Percentiles rank a stretch among this genome's conserved stretches.
These are phyloP conservation scores for Acropora yongei DNA, from an alignment of 64 coral and sea anemone genomes.

Conservation along the genomic window DNA sequence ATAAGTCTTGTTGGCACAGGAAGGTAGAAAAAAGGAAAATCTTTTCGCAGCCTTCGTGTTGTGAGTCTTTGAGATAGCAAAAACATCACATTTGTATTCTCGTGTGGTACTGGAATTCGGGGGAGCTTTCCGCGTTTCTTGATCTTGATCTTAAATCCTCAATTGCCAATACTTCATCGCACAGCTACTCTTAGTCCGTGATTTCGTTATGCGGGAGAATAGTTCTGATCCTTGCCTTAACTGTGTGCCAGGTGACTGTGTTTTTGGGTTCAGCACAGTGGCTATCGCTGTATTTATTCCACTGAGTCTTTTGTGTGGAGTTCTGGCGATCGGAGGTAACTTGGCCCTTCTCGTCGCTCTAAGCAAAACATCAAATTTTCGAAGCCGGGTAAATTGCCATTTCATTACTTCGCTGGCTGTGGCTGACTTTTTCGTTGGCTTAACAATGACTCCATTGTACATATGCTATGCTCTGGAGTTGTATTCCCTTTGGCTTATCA, in stretches of 20 bases:
- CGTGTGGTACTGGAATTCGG: not conserved
- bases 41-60: not conserved
- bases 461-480: not conserved
- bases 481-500: constrained; percentile 1
- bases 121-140: not conserved
- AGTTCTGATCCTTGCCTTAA: not conserved
- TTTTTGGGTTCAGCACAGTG: not conserved
- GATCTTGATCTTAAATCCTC: not conserved
- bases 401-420: constrained; percentile 24
- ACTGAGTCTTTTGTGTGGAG: not conserved
- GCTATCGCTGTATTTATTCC: not conserved
- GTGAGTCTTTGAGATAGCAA: too few relatives aligned
- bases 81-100: too few relatives aligned
- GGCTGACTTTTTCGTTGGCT: constrained; percentile 31
- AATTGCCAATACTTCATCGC: not conserved
- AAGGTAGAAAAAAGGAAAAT: not conserved
- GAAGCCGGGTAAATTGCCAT: not conserved
- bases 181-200: too few relatives aligned
- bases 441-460: constrained; percentile 32
- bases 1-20: not conserved
- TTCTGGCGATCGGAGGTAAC: constrained; percentile 31
- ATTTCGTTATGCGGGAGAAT: not conserved
- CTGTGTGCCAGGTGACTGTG: not conserved
- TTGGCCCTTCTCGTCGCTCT: not conserved
- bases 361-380: not conserved